These are phyloP conservation scores for Laterallus jamaicensis DNA, from an alignment of 2,113 vertebrate genomes.

Conservation along the genomic window DNA sequence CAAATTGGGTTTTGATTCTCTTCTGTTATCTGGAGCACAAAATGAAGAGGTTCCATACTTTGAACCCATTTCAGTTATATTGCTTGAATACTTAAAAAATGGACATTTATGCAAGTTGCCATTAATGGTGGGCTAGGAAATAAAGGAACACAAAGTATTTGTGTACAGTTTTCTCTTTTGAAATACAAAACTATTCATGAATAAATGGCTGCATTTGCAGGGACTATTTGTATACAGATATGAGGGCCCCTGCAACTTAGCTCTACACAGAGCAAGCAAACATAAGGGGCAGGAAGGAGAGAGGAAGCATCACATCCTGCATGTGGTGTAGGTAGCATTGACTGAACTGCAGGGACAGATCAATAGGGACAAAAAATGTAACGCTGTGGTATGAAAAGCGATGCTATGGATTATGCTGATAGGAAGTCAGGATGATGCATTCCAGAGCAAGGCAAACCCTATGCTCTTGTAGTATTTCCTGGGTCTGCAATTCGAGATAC, in stretches of 20 bases:
- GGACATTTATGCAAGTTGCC: background rate
- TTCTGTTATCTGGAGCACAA: background rate
- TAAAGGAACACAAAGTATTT: background rate
- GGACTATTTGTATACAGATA: background rate
- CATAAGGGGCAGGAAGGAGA: background rate
- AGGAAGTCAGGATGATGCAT: background rate
- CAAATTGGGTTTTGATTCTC: background rate
- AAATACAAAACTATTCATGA: background rate
- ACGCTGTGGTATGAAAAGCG: fast-evolving
- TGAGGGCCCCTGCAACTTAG: background rate
- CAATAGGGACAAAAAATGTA: background rate
- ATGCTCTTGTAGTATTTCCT: background rate
- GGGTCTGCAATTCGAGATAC: background rate
- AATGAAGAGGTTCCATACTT: background rate
- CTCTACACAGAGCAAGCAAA: no score
- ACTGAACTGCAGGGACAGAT: background rate
- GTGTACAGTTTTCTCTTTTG: background rate
- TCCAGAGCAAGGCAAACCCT: background rate
- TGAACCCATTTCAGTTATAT: background rate
- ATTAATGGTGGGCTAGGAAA: background rate
- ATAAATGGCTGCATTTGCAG: background rate
- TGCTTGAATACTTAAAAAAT: background rate
- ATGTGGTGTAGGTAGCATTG: background rate
- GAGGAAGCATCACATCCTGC: background rate
- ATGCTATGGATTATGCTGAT: background rate